Evolutionary conservation across 2,888 invertebrate species (phyloP).

Genomic region (Microctonus aethiopoides): DNA sequence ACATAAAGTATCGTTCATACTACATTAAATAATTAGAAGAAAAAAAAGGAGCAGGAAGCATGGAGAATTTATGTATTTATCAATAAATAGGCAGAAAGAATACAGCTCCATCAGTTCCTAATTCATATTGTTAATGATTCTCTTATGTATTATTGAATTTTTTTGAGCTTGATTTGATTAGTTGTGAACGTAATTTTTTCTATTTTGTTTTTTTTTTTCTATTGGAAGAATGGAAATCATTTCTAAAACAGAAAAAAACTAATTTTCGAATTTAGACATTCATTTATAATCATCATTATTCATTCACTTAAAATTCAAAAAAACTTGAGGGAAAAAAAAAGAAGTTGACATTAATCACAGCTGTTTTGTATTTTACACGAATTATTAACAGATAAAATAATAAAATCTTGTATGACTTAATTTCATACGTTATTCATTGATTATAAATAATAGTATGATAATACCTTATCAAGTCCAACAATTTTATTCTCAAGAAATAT

Average conservation of each 20-base stretch:
- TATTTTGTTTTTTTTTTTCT: not conserved
- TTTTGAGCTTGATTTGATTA: not conserved
- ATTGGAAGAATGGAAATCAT: not conserved
- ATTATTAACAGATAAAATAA: not conserved
- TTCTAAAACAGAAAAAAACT: not conserved
- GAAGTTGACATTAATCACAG: not conserved
- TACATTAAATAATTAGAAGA: not conserved
- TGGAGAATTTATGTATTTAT: not conserved
- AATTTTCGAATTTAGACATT: not conserved
- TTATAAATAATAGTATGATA: not conserved
- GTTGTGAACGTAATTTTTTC: not conserved
- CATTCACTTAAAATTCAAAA: not conserved
- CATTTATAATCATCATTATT: not conserved
- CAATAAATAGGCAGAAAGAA: not conserved
- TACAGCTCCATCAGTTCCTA: not conserved
- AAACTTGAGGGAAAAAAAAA: not conserved
- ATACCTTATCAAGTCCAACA: not conserved
- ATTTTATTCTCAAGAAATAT: not conserved
- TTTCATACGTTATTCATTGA: not conserved
- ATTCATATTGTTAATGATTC: not conserved
- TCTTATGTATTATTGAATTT: not conserved
- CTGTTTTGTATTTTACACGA: not conserved
- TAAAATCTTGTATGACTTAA: not conserved
- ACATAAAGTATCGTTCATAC: not conserved
- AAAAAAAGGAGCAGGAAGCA: not conserved